Base-by-base conservation (phyloP, 2,888 invertebrate species). In the Dromius quadrimaculatus region DNA sequence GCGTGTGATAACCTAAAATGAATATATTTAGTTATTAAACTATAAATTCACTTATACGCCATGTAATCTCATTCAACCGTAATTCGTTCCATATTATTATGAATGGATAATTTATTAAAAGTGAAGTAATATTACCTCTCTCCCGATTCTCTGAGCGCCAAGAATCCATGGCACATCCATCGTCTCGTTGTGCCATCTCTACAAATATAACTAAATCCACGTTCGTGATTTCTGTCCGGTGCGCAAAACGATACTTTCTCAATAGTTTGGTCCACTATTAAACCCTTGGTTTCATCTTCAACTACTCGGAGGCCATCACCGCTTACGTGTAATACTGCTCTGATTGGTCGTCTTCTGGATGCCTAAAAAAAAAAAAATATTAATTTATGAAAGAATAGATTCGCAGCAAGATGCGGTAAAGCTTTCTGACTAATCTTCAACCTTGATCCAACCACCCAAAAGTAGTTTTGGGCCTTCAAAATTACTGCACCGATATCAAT, bases 211-310 rank as follows among this genome's bases (percentile, higher is more conserved):
- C 98, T 98, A 85, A 97, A 99, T 15, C 98, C 99, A 74, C 95
- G 91, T 79, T 98, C 98, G 80, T 98, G 95, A 82, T 96, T 97
- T 72, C 98, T 89, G 83, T 99, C 99, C 1, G 99, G 99, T 4
- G 99, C 98, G 84, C 99, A 99, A 84, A 99, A 99, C n/a, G 98
- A 99, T 2, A 99, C 98, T 84, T 99, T 99, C 84, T 99, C 99
- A 73, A 99, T 99, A 19, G 98, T 99, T 85, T 99, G 99, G 84
- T 99, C 99, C 34, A 99, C 98, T 75, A 99, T 95, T 74, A 99
- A 88, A 28, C 98, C 98, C 85, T 98, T 98, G 23, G 97, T 98
- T 81, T 98, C 97, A 79, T 98, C 98, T 82, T 99, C 99, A 1
- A 99, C 98, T 2, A 99, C 98, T 19, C 99, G 87, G 43, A 99